A percentile compares a stretch with the other conserved stretches of the same genome.
phyloP scores from a whole-genome alignment of 2,888 invertebrate species.

The Phoronis australis region DNA sequence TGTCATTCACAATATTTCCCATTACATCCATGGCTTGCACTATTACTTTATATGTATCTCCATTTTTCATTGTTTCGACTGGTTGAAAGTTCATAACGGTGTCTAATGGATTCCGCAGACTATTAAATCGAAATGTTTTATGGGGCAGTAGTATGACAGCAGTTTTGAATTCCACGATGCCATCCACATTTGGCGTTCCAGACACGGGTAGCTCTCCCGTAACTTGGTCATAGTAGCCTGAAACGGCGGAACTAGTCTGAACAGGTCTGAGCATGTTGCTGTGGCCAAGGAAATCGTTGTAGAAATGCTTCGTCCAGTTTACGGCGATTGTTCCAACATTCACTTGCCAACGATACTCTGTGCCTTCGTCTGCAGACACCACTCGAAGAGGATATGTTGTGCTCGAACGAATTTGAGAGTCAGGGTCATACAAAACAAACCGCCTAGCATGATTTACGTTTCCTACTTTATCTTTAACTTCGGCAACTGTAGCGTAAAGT shows the following conservation, averaged over 20 bases:
- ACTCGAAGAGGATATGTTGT: constrained; percentile 9
- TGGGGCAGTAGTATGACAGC: too few species aligned
- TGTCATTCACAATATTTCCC: too few species aligned
- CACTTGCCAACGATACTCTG: constrained; percentile 19
- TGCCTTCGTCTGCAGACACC: constrained; percentile 11
- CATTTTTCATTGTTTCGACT: too few species aligned
- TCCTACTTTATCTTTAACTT: constrained; percentile 17
- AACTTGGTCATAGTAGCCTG: constrained; percentile 19
- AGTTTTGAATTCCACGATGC: too few species aligned
- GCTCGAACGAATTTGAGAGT: constrained; percentile 9
- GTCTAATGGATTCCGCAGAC: too few species aligned
- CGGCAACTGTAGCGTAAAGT: constrained; percentile 15
- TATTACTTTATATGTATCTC: too few species aligned
- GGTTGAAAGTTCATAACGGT: too few species aligned
- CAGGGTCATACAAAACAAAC: constrained; percentile 20
- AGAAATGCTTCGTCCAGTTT: too few species aligned
- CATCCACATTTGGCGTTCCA: constrained; percentile 20
- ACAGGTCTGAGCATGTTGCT: constrained; percentile 16
- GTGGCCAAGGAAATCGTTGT: too few species aligned
- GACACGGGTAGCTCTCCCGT: constrained; percentile 14
- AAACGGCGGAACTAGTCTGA: constrained; percentile 5
- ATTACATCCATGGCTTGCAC: too few species aligned
- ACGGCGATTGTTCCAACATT: constrained; percentile 13
- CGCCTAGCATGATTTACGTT: constrained; percentile 17
- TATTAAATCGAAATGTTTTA: too few species aligned